Percentiles rank a stretch among this genome's conserved stretches.
These are phyloP conservation scores for Pandion haliaetus DNA, from an alignment of 2,113 vertebrate species.

Conservation along the genomic window DNA sequence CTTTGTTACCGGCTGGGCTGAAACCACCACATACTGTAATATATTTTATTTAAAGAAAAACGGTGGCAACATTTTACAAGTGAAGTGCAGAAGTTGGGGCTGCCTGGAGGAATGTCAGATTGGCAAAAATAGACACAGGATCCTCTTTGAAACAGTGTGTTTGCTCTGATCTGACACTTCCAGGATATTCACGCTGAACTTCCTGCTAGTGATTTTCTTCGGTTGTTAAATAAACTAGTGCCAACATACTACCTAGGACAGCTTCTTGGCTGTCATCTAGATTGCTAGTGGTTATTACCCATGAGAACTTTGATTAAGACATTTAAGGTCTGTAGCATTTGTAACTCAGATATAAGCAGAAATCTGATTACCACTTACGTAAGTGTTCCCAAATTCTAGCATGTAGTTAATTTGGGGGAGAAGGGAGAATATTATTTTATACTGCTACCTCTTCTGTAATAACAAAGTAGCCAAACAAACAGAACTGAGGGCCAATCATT, in stretches of 20 bases:
- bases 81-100: not conserved
- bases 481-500: not conserved
- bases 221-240: not conserved
- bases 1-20: no score
- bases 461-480: not conserved
- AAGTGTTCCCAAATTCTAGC: not conserved
- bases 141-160: not conserved
- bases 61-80: not conserved
- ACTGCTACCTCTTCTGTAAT: not conserved
- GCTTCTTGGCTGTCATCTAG: not conserved
- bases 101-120: not conserved
- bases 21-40: no score
- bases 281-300: not conserved
- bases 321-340: not conserved
- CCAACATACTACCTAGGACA: not conserved
- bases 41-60: not conserved
- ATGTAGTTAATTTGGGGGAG: not conserved
- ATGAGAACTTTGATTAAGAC: not conserved
- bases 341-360: not conserved
- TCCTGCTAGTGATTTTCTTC: not conserved
- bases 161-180: not conserved
- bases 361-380: not conserved
- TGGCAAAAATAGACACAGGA: not conserved
- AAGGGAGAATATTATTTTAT: not conserved
- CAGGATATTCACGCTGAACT: not conserved